These are phyloP conservation scores for Pachliopta kotzebuea DNA, from an alignment of 2,888 invertebrate genomes.

Conservation along the genomic window DNA sequence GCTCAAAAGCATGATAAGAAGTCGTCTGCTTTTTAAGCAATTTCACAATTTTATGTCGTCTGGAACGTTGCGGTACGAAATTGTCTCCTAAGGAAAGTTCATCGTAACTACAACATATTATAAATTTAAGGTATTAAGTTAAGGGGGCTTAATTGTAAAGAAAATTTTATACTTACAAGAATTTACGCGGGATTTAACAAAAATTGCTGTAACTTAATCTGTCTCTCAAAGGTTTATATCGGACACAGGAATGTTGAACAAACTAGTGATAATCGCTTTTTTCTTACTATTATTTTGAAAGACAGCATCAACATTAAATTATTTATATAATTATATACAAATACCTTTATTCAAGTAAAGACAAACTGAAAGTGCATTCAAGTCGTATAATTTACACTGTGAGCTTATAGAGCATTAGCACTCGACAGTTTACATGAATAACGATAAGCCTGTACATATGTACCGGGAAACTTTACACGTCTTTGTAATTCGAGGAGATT, in stretches of 20 bases:
- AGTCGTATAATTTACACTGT: slow-evolving; percentile 8
- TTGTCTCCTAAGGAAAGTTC: not conserved
- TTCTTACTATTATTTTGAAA: no score
- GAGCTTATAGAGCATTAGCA: not conserved
- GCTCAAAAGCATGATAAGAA: not conserved
- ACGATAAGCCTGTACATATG: not conserved
- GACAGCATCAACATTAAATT: no score
- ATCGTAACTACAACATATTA: no score
- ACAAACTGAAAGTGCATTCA: not conserved
- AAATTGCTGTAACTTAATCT: no score
- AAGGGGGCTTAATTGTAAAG: no score
- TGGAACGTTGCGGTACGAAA: not conserved
- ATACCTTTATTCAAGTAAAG: not conserved
- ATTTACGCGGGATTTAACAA: no score
- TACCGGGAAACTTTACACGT: slow-evolving; percentile 33
- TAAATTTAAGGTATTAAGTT: no score
- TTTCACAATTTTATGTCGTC: not conserved
- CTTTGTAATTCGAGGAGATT: not conserved
- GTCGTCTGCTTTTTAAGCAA: not conserved
- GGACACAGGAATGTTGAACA: no score
- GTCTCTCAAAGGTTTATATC: no score
- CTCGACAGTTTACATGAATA: not conserved
- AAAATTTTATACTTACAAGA: no score
- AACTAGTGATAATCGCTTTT: no score
- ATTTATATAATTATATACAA: no score